Percentiles rank a stretch among this genome's conserved stretches.
Conservation (phyloP, 2,888 invertebrate genomes). For the Nebria brevicollis region DNA sequence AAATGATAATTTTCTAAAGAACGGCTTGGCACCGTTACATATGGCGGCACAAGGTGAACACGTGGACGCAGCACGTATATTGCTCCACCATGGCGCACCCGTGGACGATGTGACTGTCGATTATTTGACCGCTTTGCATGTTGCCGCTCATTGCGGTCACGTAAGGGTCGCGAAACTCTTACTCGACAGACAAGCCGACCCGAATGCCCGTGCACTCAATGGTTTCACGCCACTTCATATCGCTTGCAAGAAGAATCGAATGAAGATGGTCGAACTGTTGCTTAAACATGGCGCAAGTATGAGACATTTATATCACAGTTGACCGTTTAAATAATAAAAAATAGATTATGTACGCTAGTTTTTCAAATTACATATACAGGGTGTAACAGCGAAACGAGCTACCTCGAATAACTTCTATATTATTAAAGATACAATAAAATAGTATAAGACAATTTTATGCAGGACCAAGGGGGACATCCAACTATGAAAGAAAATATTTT, state of each 20-base stretch:
- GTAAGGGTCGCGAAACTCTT: slow-evolving; percentile 92
- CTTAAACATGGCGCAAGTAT: slow-evolving; percentile 92
- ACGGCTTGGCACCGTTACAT: slow-evolving; percentile 95
- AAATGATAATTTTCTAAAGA: slow-evolving; percentile 64
- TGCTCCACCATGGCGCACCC: slow-evolving; percentile 94
- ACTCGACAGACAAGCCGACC: slow-evolving; percentile 94
- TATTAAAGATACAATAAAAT: too few species aligned
- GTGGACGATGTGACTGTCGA: slow-evolving; percentile 99
- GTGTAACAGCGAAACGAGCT: too few species aligned
- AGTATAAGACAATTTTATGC: too few species aligned
- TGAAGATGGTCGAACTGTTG: slow-evolving; percentile 94
- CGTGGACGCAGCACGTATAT: slow-evolving; percentile 92
- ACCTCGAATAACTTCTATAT: too few species aligned
- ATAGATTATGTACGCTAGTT: too few species aligned
- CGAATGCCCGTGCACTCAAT: slow-evolving; percentile 94
- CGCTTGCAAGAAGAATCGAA: slow-evolving; percentile 98
- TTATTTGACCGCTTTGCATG: slow-evolving; percentile 96
- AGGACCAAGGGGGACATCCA: too few species aligned
- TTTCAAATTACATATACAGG: too few species aligned
- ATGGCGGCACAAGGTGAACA: slow-evolving; percentile 99
- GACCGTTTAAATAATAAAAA: not conserved
- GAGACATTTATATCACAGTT: slow-evolving; percentile 53
- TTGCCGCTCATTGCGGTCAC: slow-evolving; percentile 94
- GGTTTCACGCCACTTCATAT: slow-evolving; percentile 98
- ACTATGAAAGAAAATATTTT: too few species aligned